phyloP scores from a whole-genome alignment of 2,113 vertebrate species.

The Xiphias gladius region DNA sequence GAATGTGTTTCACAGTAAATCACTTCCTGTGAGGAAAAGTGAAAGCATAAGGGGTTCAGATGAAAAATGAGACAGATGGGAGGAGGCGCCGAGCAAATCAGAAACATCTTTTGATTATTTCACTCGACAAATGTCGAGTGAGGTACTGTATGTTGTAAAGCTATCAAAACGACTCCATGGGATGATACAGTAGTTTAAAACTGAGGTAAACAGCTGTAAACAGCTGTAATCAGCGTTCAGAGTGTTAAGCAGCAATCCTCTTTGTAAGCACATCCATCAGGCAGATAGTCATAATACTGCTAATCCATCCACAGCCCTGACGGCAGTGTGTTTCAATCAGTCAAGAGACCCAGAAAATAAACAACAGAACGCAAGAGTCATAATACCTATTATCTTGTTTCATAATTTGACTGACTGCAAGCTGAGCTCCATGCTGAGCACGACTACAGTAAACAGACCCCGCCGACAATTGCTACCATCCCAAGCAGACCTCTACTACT shows the following conservation, averaged over 20 bases:
- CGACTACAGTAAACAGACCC: conserved; percentile 41
- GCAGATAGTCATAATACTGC: conserved; percentile 40
- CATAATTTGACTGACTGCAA: conserved; percentile 1
- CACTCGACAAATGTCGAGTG: neutral
- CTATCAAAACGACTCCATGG: neutral
- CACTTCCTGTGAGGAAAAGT: conserved; percentile 68
- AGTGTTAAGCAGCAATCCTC: conserved; percentile 17
- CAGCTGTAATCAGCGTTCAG: conserved; percentile 42
- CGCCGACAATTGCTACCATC: conserved; percentile 22
- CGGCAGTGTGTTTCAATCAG: conserved; percentile 15
- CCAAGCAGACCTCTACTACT: neutral
- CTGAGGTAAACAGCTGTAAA: conserved; percentile 43
- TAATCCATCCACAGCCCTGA: conserved; percentile 17
- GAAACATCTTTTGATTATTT: conserved; percentile 54
- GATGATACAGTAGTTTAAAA: conserved; percentile 39
- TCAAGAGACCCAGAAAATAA: neutral
- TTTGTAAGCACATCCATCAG: conserved; percentile 43
- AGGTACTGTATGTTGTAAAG: neutral
- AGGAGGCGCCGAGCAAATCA: conserved; percentile 23
- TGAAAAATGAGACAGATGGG: conserved; percentile 25
- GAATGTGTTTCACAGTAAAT: conserved; percentile 75
- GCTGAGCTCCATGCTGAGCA: conserved; percentile 1
- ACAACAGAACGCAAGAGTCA: conserved; percentile 14
- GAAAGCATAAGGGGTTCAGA: conserved; percentile 41
- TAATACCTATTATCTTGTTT: conserved; percentile 12